Conservation (phyloP, 2,888 invertebrate genomes). For the Nomada lathburiana region DNA sequence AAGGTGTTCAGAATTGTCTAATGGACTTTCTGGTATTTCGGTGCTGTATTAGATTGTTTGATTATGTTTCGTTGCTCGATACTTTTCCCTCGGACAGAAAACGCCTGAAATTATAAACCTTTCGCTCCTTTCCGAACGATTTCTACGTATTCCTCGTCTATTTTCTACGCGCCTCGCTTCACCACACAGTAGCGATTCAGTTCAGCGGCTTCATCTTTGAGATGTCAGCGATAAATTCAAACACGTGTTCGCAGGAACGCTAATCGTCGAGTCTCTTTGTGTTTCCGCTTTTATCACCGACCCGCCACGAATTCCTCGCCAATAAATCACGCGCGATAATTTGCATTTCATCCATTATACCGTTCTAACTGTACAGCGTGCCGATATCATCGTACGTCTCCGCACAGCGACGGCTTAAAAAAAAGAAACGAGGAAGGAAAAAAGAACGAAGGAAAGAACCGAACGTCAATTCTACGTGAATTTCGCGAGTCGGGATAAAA, state of each 20-base stretch:
- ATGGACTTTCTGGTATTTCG: too few relatives aligned
- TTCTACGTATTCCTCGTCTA: not conserved
- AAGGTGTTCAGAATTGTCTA: too few relatives aligned
- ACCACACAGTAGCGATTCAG: not conserved
- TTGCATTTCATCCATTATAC: constrained; percentile 40
- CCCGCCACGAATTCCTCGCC: constrained; percentile 24
- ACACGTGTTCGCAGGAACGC: constrained; percentile 4
- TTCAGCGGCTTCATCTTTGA: not conserved
- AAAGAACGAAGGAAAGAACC: not conserved
- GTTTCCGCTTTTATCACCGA: constrained; percentile 20
- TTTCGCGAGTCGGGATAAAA: constrained; percentile 9
- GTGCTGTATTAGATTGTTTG: too few relatives aligned
- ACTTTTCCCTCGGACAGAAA: too few relatives aligned
- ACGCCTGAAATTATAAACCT: too few relatives aligned
- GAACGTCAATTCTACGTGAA: constrained; percentile 36
- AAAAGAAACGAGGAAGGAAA: not conserved
- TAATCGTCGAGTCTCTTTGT: constrained; percentile 15
- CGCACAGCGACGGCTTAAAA: constrained; percentile 9
- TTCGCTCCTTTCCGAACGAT: too few relatives aligned
- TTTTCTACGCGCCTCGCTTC: not conserved
- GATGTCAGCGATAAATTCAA: constrained; percentile 1
- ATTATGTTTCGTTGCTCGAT: too few relatives aligned
- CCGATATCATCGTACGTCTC: constrained; percentile 34
- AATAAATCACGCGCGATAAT: constrained; percentile 44
- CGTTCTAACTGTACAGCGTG: constrained; percentile 50